phyloP scores from a whole-genome alignment of 2,113 vertebrate species.

The Neomonachus schauinslandi region DNA sequence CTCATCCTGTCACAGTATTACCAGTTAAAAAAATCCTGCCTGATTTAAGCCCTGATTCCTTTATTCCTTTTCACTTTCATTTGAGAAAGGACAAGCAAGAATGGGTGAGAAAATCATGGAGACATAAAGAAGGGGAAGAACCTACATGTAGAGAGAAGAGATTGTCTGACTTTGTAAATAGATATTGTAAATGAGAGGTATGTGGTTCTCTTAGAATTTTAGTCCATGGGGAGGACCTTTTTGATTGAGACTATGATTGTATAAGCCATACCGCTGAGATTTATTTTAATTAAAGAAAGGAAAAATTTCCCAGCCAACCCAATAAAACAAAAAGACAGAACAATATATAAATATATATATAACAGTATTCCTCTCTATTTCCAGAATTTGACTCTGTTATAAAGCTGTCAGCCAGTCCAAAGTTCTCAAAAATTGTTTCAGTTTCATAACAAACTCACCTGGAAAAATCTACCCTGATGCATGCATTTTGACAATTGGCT shows the following conservation, averaged over 20 bases:
- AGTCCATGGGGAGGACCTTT: neutral
- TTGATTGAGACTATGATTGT: constrained; percentile 24
- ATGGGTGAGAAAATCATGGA: constrained; percentile 34
- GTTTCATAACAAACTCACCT: constrained; percentile 44
- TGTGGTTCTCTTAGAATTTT: constrained; percentile 39
- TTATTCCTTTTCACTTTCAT: constrained; percentile 51
- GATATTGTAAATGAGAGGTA: neutral
- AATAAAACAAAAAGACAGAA: neutral
- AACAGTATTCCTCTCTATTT: neutral
- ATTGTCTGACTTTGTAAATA: constrained; percentile 30
- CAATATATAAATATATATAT: neutral
- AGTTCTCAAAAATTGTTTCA: constrained; percentile 35
- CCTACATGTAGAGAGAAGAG: neutral
- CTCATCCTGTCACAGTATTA: neutral
- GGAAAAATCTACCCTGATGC: neutral
- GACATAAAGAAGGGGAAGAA: neutral
- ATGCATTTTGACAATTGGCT: constrained; percentile 41
- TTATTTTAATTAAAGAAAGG: constrained; percentile 62
- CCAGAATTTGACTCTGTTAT: neutral
- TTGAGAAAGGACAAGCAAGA: constrained; percentile 39
- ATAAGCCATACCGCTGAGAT: constrained; percentile 36
- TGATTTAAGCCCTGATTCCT: constrained; percentile 49
- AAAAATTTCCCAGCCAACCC: neutral
- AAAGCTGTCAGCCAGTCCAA: neutral
- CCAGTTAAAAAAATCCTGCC: constrained; percentile 54